Conservation (phyloP, 2,113 vertebrate species). For the Lagopus muta region DNA sequence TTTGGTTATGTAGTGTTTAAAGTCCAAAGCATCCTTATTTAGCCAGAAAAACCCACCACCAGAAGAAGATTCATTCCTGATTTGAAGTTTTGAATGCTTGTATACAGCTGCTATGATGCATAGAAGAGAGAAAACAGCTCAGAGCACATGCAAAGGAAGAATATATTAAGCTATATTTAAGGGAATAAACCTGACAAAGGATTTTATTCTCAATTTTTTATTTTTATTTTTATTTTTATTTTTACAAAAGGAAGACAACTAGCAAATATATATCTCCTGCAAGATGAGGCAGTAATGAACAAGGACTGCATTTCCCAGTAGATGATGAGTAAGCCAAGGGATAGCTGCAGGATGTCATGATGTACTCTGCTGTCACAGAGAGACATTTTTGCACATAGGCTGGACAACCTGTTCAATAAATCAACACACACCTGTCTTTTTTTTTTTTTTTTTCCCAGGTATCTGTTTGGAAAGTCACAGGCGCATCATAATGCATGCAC, state of each 20-base stretch:
- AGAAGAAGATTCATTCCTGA: background rate
- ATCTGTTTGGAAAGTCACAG: conserved; percentile 25
- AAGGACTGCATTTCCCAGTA: conserved; percentile 62
- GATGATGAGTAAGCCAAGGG: conserved; percentile 40
- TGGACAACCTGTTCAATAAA: conserved; percentile 68
- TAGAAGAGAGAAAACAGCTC: background rate
- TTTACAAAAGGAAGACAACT: conserved; percentile 42
- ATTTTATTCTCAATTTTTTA: conserved; percentile 30
- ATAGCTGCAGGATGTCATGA: conserved; percentile 57
- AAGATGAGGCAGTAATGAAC: conserved; percentile 59
- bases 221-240: background rate
- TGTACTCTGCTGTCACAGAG: conserved; percentile 71
- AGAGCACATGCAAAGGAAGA: background rate
- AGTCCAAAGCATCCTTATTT: background rate
- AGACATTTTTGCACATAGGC: conserved; percentile 60
- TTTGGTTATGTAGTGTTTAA: background rate
- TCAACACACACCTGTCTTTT: conserved; percentile 54
- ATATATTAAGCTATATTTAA: background rate
- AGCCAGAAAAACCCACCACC: background rate
- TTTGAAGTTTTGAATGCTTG: background rate
- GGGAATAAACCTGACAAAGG: conserved; percentile 25
- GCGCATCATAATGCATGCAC: conserved; percentile 27
- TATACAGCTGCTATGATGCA: rapidly evolving
- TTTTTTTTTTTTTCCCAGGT: background rate
- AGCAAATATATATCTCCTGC: conserved; percentile 58